phyloP scores from a whole-genome alignment of 2,113 vertebrate genomes.

The Passer domesticus region DNA sequence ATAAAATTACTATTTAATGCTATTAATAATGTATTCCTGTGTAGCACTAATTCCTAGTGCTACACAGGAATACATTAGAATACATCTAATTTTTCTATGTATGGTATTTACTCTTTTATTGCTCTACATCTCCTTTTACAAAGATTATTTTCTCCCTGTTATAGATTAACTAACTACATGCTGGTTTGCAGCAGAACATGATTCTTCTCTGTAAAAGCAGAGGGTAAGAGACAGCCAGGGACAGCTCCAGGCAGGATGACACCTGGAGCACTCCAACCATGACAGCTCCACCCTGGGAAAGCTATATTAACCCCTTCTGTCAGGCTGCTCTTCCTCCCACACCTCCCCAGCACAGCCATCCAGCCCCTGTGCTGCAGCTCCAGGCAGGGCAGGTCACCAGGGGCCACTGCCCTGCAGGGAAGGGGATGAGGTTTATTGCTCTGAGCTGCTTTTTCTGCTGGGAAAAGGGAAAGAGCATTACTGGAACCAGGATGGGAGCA shows the following conservation, averaged over 20 bases:
- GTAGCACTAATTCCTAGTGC: neutral
- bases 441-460: slow-evolving; percentile 16
- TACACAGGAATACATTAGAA: neutral
- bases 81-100: neutral
- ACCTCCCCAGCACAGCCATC: neutral
- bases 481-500: neutral
- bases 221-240: neutral
- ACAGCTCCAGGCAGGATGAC: neutral
- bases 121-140: neutral
- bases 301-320: neutral
- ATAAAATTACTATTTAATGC: too few species aligned
- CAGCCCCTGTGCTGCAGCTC: neutral
- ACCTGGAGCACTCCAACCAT: accelerated
- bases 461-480: neutral
- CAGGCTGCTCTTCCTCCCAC: neutral
- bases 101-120: neutral
- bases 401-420: neutral
- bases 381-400: slow-evolving; percentile 6
- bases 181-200: neutral
- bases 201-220: neutral
- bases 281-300: neutral
- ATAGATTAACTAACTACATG: neutral
- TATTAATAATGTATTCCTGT: too few species aligned
- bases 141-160: neutral
- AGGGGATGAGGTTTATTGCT: neutral